Evolutionary conservation across 23 tunicate genomes (phyloP), one percentile per base, ranked within the genome.

Genomic region (Trididemnum miniatum): DNA sequence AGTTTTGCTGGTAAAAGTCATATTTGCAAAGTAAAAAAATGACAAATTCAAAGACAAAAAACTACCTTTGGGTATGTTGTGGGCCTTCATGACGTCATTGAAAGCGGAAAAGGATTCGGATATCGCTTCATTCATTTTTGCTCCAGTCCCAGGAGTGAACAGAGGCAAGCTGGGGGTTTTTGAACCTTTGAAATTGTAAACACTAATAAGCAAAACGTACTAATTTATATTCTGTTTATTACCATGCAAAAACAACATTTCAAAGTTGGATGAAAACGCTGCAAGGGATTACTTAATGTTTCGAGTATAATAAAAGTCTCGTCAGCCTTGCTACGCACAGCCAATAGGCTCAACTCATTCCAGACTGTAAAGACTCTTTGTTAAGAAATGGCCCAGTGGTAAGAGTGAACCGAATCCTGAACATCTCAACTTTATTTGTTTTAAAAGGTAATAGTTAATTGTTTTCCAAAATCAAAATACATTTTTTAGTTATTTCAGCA

Each of bases 121-220:
- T 63, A 91, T 86, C 22, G 97, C 97, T 28, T 91, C 97, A 57
- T 91, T 91, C 83, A 91, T 91, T 69, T 93, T 93, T 39, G 89
- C 90, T 18, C 98, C 98, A 2, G 98, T 85, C 7, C 98, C 98
- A 26, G 98, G 98, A 20, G 98, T 93, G 59, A 93, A 64, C 32
- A 93, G 80, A 0, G 93, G 90, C 28, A 93, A 93, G 3, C 54
- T 38, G 1, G 98, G 98, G 22, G 98, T 93, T 67, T 88, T 88
- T 22, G 82, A 87, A 59, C 31, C 96, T 90, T 65, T 44, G 23
- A 63, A 28, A 28, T 7, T 12, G 29, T 32, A 5, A 29, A 27
- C 7, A 59, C 15, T 29, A n/a, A n/a, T n/a, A n/a, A n/a, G n/a
- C n/a, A n/a, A n/a, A 80, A 65, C n/a, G n/a, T n/a, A n/a, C n/a